Percentiles rank a stretch among this genome's conserved stretches.
phyloP scores from a whole-genome alignment of 2,113 vertebrate genomes.

The Plecotus auritus region DNA sequence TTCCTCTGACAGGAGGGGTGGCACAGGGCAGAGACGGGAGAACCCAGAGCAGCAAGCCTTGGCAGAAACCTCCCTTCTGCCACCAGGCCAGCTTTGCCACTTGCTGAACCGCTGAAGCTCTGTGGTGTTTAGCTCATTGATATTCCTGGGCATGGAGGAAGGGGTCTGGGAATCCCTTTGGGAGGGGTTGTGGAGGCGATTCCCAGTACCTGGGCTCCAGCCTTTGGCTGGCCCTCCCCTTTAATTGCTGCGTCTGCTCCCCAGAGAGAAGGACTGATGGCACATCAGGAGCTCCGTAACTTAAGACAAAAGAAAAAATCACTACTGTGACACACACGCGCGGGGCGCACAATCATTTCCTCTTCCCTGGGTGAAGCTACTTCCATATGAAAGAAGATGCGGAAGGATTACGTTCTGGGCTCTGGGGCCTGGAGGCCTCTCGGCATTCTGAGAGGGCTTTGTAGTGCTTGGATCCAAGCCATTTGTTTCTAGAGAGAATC shows the following conservation, averaged over 20 bases:
- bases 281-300: neutral
- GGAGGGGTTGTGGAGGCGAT: neutral
- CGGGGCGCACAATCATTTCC: neutral
- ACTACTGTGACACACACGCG: neutral
- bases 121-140: neutral
- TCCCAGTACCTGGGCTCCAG: neutral
- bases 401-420: neutral
- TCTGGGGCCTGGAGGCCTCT: neutral
- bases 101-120: neutral
- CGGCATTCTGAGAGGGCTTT: slow-evolving; percentile 8
- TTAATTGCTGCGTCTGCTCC: neutral
- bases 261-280: neutral
- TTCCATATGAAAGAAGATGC: neutral
- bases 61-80: slow-evolving; percentile 42
- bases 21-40: slow-evolving; percentile 33
- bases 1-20: slow-evolving; percentile 39
- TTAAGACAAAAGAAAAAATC: slow-evolving; percentile 38
- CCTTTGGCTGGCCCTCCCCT: neutral
- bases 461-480: slow-evolving; percentile 61
- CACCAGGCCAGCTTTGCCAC: neutral
- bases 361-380: slow-evolving; percentile 25
- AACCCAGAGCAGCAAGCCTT: slow-evolving; percentile 46
- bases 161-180: neutral
- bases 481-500: slow-evolving; percentile 62
- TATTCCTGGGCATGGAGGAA: neutral